A percentile compares a stretch with the other conserved stretches of the same genome.
Evolutionary conservation across 2,113 vertebrate species (phyloP).

Genomic region (Columba janthina): DNA sequence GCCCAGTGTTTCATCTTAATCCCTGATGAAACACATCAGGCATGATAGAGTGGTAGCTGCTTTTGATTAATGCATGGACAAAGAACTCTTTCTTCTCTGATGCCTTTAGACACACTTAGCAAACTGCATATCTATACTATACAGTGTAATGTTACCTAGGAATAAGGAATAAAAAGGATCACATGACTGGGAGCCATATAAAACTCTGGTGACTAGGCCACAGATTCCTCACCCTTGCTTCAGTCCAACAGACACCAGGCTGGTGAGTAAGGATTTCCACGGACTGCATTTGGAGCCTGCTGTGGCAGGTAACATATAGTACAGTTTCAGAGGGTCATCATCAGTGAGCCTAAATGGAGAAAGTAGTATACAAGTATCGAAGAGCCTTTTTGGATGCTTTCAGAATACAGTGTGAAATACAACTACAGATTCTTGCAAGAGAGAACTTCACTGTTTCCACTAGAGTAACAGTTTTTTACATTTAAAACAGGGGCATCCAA

Average conservation of each 20-base stretch:
- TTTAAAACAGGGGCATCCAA: neutral
- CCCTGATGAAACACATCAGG: neutral
- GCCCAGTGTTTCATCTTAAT: neutral
- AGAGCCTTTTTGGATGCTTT: neutral
- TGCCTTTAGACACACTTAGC: neutral
- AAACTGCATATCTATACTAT: neutral
- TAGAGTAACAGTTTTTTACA: conserved; percentile 26
- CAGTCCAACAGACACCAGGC: neutral
- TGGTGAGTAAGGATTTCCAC: neutral
- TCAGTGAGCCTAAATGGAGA: neutral
- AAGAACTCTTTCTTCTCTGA: neutral
- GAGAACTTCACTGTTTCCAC: neutral
- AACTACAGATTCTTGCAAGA: neutral
- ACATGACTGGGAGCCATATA: neutral
- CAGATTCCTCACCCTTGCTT: neutral
- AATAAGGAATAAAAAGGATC: neutral
- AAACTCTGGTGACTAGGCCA: neutral
- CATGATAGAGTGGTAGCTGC: neutral
- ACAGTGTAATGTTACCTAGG: neutral
- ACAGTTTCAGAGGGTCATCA: neutral
- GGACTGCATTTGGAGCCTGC: neutral
- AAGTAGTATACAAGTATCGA: neutral
- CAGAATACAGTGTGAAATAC: neutral
- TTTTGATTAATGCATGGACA: neutral
- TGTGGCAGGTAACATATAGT: neutral